phyloP scores from a whole-genome alignment of 2,113 vertebrate species.

The Oophaga pumilio region DNA sequence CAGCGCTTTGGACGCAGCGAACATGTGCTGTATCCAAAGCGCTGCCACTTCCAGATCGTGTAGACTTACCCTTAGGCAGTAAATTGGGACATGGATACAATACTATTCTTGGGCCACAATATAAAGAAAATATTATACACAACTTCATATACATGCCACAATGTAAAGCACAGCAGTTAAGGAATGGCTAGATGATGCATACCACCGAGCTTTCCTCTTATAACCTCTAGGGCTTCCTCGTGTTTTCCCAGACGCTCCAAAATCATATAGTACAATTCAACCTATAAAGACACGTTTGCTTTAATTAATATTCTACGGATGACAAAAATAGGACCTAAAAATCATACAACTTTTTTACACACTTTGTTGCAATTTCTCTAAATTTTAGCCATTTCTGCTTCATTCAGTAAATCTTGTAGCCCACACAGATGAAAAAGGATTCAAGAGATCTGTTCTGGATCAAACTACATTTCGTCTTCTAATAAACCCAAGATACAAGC shows the following conservation, averaged over 20 bases:
- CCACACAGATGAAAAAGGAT: too few species aligned
- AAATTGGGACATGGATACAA: too few species aligned
- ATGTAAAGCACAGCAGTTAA: neutral
- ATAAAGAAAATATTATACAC: too few species aligned
- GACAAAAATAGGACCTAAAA: neutral
- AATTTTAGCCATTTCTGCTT: neutral
- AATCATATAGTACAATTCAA: constrained; percentile 98
- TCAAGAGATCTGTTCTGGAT: too few species aligned
- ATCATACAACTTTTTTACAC: neutral
- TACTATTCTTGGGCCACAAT: too few species aligned
- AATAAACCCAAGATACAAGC: too few species aligned
- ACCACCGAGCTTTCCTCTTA: constrained; percentile 95
- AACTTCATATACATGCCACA: too few species aligned
- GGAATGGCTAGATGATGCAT: constrained; percentile 15
- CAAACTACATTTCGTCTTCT: too few species aligned
- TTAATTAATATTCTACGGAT: neutral
- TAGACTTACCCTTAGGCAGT: too few species aligned
- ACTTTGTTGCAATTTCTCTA: neutral
- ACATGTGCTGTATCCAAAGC: too few species aligned
- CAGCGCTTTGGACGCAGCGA: too few species aligned
- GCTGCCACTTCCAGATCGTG: too few species aligned
- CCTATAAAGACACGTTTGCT: constrained; percentile 68
- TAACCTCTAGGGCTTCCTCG: constrained; percentile 90
- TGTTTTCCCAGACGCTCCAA: constrained; percentile 94
- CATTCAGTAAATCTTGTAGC: neutral